Percentiles rank a stretch among this genome's conserved stretches.
phyloP scores from a whole-genome alignment of 2,888 invertebrate species.

The Dasypolia templi region DNA sequence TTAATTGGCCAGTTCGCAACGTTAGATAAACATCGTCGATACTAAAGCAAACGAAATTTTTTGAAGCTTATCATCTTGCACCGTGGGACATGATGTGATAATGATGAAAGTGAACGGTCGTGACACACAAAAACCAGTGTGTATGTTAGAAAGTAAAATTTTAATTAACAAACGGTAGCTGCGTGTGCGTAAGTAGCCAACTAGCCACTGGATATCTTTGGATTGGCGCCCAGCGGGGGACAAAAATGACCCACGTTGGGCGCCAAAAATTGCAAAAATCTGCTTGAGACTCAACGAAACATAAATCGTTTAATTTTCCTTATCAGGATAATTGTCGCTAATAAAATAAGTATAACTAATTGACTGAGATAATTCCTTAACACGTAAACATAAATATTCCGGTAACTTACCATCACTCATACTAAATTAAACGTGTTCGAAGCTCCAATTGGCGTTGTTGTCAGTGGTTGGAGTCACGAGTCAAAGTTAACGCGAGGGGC shows the following conservation, averaged over 20 bases:
- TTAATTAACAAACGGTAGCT: neutral
- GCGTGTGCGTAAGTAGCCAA: too few species aligned
- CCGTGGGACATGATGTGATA: neutral
- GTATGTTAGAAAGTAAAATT: neutral
- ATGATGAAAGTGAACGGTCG: neutral
- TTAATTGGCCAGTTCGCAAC: neutral
- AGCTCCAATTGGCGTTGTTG: conserved; percentile 52
- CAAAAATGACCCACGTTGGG: neutral
- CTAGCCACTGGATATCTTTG: neutral
- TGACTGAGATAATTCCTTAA: neutral
- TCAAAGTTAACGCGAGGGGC: conserved; percentile 75
- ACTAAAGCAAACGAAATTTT: neutral
- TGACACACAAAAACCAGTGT: neutral
- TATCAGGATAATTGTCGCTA: neutral
- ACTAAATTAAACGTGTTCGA: conserved; percentile 43
- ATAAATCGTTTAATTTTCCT: neutral
- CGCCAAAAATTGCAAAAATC: neutral
- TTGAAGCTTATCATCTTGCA: neutral
- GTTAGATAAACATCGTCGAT: neutral
- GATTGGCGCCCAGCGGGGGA: conserved; percentile 13
- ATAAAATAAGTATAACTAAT: neutral
- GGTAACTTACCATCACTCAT: conserved; percentile 3
- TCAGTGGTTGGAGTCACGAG: conserved; percentile 56
- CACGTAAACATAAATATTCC: neutral
- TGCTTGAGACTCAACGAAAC: too few species aligned